Percentiles rank a stretch among this genome's conserved stretches.
phyloP scores from a whole-genome alignment of 2,113 vertebrate genomes.

The Murina feae region DNA sequence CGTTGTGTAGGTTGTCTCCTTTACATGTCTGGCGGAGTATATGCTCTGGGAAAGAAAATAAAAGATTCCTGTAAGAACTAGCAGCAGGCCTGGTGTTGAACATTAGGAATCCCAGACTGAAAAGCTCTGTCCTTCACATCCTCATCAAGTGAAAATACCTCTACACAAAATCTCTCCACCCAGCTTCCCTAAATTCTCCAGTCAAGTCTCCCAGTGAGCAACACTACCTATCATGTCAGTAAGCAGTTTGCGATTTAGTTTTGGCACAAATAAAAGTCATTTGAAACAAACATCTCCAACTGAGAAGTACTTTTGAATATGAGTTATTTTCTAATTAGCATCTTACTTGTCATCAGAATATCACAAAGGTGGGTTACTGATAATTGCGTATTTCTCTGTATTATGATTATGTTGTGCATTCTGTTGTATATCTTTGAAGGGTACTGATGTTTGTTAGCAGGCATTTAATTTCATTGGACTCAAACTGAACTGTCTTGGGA shows the following conservation, averaged over 20 bases:
- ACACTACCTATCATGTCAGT: not conserved
- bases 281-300: constrained; percentile 9
- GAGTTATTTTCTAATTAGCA: not conserved
- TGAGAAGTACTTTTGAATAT: not conserved
- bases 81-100: not conserved
- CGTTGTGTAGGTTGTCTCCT: not conserved
- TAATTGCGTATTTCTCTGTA: not conserved
- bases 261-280: constrained; percentile 8
- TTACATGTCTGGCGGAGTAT: not conserved
- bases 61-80: not conserved
- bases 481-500: not conserved
- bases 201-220: not conserved
- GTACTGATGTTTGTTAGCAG: not conserved
- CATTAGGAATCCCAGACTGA: not conserved
- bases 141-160: constrained; percentile 25
- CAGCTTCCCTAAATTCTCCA: constrained; percentile 5
- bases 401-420: not conserved
- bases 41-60: constrained; percentile 10
- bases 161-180: not conserved
- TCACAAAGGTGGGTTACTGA: not conserved
- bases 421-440: constrained; percentile 2
- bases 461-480: constrained; percentile 14
- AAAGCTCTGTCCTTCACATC: not conserved
- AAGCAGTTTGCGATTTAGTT: constrained; percentile 30
- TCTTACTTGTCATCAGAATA: not conserved